These are phyloP conservation scores for Drosophila equinoxialis DNA, from an alignment of 1,140 invertebrate genomes.

Conservation along the genomic window DNA sequence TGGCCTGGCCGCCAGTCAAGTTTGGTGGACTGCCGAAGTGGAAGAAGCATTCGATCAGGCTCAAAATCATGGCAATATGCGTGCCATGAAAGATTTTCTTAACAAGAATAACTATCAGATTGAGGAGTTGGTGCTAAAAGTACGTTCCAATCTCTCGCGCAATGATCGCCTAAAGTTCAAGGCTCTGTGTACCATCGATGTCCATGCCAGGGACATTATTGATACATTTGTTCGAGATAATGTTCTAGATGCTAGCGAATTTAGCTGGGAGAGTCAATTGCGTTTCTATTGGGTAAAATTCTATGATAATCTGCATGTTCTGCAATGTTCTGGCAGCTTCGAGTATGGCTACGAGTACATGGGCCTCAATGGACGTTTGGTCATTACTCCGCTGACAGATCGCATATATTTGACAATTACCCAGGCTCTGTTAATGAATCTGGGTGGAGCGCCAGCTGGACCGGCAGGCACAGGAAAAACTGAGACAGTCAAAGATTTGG, in stretches of 20 bases:
- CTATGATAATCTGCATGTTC: conserved; percentile 90
- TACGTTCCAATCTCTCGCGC: conserved; percentile 85
- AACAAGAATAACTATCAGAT: conserved; percentile 91
- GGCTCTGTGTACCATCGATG: conserved; percentile 93
- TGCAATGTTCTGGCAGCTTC: conserved; percentile 93
- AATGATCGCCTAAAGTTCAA: conserved; percentile 95
- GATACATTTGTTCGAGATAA: conserved; percentile 94
- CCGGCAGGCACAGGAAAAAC: conserved; percentile 93
- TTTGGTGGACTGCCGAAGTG: conserved; percentile 97
- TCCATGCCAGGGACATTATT: conserved; percentile 94
- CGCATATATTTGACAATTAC: conserved; percentile 96
- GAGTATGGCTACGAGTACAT: conserved; percentile 97
- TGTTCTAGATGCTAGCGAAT: conserved; percentile 91
- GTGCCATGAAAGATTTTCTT: conserved; percentile 95
- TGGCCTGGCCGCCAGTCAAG: conserved; percentile 91
- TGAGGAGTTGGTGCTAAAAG: conserved; percentile 91
- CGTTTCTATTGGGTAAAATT: conserved; percentile 95
- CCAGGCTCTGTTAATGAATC: conserved; percentile 93
- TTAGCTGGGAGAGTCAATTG: conserved; percentile 96
- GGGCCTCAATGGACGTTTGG: conserved; percentile 94
- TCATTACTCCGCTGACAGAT: conserved; percentile 95
- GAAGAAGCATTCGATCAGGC: conserved; percentile 93
- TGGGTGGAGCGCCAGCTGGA: conserved; percentile 94
- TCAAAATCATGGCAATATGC: conserved; percentile 88
- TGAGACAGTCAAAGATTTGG: conserved; percentile 95